These are phyloP conservation scores for Volucella bombylans DNA, from an alignment of 2,888 invertebrate species.

Conservation along the genomic window DNA sequence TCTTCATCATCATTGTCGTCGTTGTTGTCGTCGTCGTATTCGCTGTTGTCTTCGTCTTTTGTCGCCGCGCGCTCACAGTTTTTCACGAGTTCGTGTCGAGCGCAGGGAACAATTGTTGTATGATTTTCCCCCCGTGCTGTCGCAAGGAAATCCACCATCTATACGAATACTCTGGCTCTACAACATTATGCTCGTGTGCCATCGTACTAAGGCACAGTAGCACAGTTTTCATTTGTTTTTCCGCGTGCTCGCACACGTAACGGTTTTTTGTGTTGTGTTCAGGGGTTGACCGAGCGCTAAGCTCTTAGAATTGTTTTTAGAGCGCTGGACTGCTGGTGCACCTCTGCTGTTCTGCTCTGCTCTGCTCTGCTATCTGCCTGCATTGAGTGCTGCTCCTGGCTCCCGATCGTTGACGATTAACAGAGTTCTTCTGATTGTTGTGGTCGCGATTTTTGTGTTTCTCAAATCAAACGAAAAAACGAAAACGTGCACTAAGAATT, in stretches of 20 bases:
- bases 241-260: slow-evolving; percentile 83
- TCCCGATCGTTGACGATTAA: slow-evolving; percentile 61
- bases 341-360: slow-evolving; percentile 27
- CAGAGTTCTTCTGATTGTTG: slow-evolving; percentile 68
- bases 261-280: slow-evolving; percentile 73
- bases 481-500: neutral
- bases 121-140: slow-evolving; percentile 44
- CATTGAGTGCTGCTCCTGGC: slow-evolving; percentile 59
- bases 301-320: slow-evolving; percentile 60
- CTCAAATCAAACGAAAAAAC: neutral
- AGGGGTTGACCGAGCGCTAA: slow-evolving; percentile 66
- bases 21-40: slow-evolving; percentile 33
- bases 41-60: slow-evolving; percentile 64
- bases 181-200: slow-evolving; percentile 61
- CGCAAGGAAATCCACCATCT: slow-evolving; percentile 53
- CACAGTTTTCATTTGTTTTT: slow-evolving; percentile 83
- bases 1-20: slow-evolving; percentile 28
- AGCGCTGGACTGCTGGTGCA: slow-evolving; percentile 63
- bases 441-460: slow-evolving; percentile 67
- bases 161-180: slow-evolving; percentile 13
- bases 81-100: slow-evolving; percentile 63
- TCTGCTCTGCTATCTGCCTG: slow-evolving; percentile 57
- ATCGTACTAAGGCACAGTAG: slow-evolving; percentile 75
- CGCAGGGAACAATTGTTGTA: slow-evolving; percentile 52
- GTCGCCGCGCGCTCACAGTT: slow-evolving; percentile 76